Base-by-base conservation (phyloP, 2,888 invertebrate genomes). In the Spisula subtruncata region DNA sequence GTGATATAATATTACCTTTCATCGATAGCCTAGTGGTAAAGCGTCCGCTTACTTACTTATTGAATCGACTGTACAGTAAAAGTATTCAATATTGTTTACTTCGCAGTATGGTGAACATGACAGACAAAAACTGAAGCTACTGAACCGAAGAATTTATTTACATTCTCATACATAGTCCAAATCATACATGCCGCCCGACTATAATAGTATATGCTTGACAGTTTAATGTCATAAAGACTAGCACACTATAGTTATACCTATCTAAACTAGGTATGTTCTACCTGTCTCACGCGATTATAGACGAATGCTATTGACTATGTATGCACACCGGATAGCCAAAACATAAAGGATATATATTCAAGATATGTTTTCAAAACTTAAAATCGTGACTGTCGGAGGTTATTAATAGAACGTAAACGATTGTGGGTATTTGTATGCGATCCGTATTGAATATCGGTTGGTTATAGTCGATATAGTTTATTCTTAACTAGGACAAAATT, bases 161-260 rank as follows among this genome's bases (percentile, higher is more conserved):
- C 60, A 66, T 66, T 66, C 60, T 12, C 25, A 66, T 25, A 56
- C 56, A 56, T 20, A 25, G 60, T 66, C 60, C 60, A 66, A 0
- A 5, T 66, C 25, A 25, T 25, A 25, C n/a, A 41, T 41, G 10
- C 8, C 25, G 60, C 25, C 8, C 25, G 60, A n/a, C 25, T 25
- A 66, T 66, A 66, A 66, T 66, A 25, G 60, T 66, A 66, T 20
- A 60, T n/a, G 60, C 25, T 66, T 66, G 60, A 66, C 60, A 66
- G 60, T 66, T 66, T 66, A 66, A 66, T 75, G 75, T 75, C 35
- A 32, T 32, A 75, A 60, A 25, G 10, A 60, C n/a, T 60, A 6
- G 25, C 75, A 32, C n/a, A n/a, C n/a, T n/a, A n/a, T n/a, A n/a
- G n/a, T n/a, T n/a, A n/a, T n/a, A n/a, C n/a, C n/a, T n/a, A n/a